Percentiles rank a stretch among this genome's conserved stretches.
Conservation (phyloP, 1,140 invertebrate genomes). For the Saccostrea glomerata region DNA sequence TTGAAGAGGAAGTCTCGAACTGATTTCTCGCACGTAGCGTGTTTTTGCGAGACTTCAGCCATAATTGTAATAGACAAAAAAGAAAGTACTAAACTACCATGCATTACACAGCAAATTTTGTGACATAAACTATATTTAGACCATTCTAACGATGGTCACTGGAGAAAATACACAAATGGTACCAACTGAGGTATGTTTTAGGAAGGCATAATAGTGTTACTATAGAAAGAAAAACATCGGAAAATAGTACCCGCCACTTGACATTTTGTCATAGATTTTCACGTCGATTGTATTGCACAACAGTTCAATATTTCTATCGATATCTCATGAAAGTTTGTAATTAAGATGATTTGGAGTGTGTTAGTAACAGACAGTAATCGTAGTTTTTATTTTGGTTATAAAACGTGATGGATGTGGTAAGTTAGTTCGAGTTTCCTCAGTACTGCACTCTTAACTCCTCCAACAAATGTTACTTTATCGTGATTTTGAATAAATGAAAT, state of each 20-base stretch:
- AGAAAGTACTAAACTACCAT: constrained; percentile 42
- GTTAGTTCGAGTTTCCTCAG: not conserved
- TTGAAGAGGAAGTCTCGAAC: constrained; percentile 57
- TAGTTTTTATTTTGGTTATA: not conserved
- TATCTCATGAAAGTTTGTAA: not conserved
- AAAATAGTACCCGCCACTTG: not conserved
- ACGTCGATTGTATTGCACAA: constrained; percentile 1
- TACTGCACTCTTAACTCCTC: not conserved
- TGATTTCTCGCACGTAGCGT: constrained; percentile 36
- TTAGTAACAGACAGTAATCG: not conserved
- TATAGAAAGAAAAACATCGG: not conserved
- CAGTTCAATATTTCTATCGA: not conserved
- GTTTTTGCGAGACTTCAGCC: constrained; percentile 44
- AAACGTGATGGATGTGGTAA: not conserved
- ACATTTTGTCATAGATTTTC: constrained; percentile 9
- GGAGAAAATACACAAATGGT: constrained; percentile 72
- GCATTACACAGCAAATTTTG: constrained; percentile 30
- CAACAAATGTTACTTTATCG: too few species aligned
- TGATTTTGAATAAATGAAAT: too few species aligned
- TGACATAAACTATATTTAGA: not conserved
- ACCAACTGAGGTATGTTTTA: constrained; percentile 65
- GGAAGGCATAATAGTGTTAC: not conserved
- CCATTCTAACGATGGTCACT: constrained; percentile 65
- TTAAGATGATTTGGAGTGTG: not conserved
- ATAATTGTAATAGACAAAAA: constrained; percentile 41